Evolutionary conservation across 1,140 invertebrate species (phyloP), one percentile per base, ranked within the genome.

Genomic region (Trachelipus rathkii): DNA sequence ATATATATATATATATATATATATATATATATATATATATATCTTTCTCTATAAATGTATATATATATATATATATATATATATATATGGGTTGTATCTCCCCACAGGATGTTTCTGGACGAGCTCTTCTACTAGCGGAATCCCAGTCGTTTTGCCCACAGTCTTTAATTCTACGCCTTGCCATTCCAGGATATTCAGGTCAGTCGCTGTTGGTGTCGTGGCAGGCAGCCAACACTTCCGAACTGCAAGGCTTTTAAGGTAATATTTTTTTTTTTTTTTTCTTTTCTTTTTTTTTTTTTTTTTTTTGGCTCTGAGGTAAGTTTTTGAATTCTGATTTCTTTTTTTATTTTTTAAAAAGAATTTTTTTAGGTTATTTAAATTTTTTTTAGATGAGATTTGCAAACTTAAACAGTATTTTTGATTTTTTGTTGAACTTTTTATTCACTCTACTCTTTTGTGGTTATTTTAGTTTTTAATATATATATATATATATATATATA

Each of bases 211-310:
- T 93, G 73, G 91, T 95, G 13, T 91, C 92, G 72, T 95, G 94
- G 94, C 92, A 95, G 84, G 93, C 92, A 80, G 88, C 93, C 81
- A 95, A 95, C 86, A 91, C 93, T 85, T 92, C 91, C 15, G 91
- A 92, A 23, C 88, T 96, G 74, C 90, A 90, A 81, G 93, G 92
- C 71, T 96, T 78, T n/a, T 72, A 78, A 76, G 74, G 79, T 81
- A 23, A 74, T 75, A 2, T 33, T 33, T 33, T 33, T 33, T 33
- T 33, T 33, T 33, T 33, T 33, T 33, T 33, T 33, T 33, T 33
- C 6, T 33, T 33, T 33, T 33, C 6, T 33, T 33, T 33, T 33
- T 33, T 33, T 33, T 33, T 33, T 33, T 33, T 33, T 33, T 33
- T 33, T 33, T 33, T 33, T 33, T 33, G n/a, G n/a, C n/a, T n/a